These are phyloP conservation scores for Plecotus auritus DNA, from an alignment of 2,113 vertebrate genomes.

Conservation along the genomic window DNA sequence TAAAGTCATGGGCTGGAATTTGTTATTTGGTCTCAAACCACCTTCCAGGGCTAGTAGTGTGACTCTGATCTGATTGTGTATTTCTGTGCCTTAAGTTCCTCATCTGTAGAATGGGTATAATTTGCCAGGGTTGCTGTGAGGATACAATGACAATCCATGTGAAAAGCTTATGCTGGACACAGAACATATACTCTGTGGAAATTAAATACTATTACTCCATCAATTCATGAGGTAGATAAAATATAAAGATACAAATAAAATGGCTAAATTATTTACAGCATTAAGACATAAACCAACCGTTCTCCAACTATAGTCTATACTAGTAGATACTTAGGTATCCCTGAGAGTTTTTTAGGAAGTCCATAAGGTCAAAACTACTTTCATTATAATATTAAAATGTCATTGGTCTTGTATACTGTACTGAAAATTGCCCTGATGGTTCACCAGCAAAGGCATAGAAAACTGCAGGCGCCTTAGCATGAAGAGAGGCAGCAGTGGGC, in stretches of 20 bases:
- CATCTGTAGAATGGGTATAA: neutral
- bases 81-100: neutral
- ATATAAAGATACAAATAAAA: neutral
- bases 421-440: neutral
- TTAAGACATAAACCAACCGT: neutral
- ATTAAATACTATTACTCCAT: neutral
- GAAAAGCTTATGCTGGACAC: neutral
- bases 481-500: neutral
- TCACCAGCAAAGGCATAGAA: neutral
- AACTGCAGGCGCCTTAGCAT: neutral
- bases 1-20: neutral
- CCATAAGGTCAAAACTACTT: neutral
- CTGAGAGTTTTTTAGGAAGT: neutral
- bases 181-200: neutral
- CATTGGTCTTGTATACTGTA: neutral
- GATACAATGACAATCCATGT: neutral
- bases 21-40: neutral
- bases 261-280: neutral
- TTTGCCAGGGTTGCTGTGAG: neutral
- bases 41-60: neutral
- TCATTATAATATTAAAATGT: neutral
- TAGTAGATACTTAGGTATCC: neutral
- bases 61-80: neutral
- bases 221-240: neutral
- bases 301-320: neutral